Conservation (phyloP, 2,113 vertebrate species). For the Paradoxurus hermaphroditus region DNA sequence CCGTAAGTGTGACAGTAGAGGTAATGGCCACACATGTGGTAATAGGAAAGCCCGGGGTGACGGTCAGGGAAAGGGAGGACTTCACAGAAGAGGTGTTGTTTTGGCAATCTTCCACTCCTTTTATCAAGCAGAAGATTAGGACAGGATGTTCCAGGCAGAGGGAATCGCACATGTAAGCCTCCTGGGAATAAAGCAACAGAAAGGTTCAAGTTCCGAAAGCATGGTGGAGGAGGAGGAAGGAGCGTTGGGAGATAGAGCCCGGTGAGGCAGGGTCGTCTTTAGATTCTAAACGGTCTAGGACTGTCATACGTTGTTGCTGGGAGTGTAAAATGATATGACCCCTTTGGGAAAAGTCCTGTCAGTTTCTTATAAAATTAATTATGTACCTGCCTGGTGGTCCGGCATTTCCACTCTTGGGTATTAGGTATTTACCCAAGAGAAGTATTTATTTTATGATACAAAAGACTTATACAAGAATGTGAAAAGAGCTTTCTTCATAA, state of each 20-base stretch:
- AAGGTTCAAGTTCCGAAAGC: neutral
- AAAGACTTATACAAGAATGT: neutral
- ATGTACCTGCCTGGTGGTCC: neutral
- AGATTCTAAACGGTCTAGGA: neutral
- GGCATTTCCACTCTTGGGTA: neutral
- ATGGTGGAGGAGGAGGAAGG: neutral
- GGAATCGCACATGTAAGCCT: neutral
- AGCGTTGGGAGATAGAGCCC: neutral
- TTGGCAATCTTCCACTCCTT: neutral
- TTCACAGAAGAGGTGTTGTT: neutral
- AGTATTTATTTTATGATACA: neutral
- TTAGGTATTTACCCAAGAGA: neutral
- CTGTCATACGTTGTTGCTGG: neutral
- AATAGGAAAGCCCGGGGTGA: neutral
- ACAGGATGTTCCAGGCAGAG: neutral
- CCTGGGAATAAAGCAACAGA: neutral
- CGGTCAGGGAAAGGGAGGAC: neutral
- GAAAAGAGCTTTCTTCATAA: neutral
- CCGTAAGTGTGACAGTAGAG: neutral
- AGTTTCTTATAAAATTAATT: slow-evolving; percentile 9
- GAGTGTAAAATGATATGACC: neutral
- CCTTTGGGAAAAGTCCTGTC: neutral
- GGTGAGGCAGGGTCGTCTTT: neutral
- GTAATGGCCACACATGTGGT: neutral
- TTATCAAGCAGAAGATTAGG: neutral